phyloP scores from a whole-genome alignment of 2,888 invertebrate species.

The Mythimna impura region DNA sequence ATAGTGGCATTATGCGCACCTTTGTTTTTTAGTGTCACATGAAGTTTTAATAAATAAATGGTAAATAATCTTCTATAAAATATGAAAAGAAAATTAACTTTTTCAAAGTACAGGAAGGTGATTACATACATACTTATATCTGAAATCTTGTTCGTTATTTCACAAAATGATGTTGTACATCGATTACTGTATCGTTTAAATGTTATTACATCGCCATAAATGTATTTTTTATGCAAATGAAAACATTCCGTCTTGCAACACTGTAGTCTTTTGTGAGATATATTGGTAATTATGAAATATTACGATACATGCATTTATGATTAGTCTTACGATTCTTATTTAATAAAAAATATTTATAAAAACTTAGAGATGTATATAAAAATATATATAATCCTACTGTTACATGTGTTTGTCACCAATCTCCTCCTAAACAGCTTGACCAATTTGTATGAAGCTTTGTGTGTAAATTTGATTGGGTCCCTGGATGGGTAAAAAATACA shows the following conservation, averaged over 20 bases:
- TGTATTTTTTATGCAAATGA: constrained; percentile 55
- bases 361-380: not conserved
- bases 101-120: not conserved
- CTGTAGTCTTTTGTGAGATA: constrained; percentile 26
- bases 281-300: constrained; percentile 40
- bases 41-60: no score
- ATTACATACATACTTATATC: no score
- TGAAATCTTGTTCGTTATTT: constrained; percentile 19
- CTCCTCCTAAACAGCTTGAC: no score
- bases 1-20: not conserved
- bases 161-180: constrained; percentile 29
- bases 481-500: no score
- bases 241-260: constrained; percentile 39
- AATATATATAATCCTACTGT: no score
- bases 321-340: not conserved
- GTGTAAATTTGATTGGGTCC: no score
- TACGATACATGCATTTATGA: constrained; percentile 16
- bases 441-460: no score
- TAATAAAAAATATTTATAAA: not conserved
- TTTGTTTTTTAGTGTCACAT: no score
- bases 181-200: constrained; percentile 35
- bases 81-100: not conserved
- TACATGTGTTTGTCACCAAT: no score
- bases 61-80: not conserved
- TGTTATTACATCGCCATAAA: constrained; percentile 41